A percentile compares a stretch with the other conserved stretches of the same genome.
Conservation (phyloP, 2,113 vertebrate species). For the Motacilla alba region DNA sequence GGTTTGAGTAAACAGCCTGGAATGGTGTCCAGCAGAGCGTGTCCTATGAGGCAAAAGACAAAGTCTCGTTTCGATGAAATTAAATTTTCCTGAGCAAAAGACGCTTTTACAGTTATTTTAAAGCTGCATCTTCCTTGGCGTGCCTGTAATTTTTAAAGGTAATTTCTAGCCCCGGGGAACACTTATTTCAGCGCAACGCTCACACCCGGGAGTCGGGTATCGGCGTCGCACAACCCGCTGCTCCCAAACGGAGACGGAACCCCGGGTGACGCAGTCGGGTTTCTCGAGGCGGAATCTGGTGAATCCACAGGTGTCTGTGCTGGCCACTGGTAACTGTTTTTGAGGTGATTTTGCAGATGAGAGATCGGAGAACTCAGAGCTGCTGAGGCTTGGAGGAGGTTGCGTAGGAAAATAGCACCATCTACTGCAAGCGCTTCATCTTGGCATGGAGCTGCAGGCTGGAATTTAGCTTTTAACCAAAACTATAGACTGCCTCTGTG, state of each 20-base stretch:
- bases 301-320: not conserved
- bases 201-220: not conserved
- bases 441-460: not conserved
- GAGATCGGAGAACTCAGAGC: fast-evolving
- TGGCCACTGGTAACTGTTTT: not conserved
- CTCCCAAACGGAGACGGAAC: not conserved
- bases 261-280: fast-evolving
- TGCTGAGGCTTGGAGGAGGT: not conserved
- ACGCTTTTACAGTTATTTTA: not conserved
- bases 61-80: not conserved
- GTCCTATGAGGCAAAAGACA: not conserved
- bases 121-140: not conserved
- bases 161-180: not conserved
- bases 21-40: not conserved
- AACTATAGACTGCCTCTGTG: not conserved
- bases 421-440: not conserved
- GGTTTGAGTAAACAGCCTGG: not conserved
- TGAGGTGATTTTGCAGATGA: not conserved
- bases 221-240: fast-evolving
- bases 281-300: not conserved
- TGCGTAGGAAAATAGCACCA: conserved; percentile 47
- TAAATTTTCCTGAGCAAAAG: not conserved
- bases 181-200: not conserved
- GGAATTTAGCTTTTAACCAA: not conserved
- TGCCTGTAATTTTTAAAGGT: not conserved